These are phyloP conservation scores for Melitaea athalia DNA, from an alignment of 2,888 invertebrate genomes.

Conservation along the genomic window DNA sequence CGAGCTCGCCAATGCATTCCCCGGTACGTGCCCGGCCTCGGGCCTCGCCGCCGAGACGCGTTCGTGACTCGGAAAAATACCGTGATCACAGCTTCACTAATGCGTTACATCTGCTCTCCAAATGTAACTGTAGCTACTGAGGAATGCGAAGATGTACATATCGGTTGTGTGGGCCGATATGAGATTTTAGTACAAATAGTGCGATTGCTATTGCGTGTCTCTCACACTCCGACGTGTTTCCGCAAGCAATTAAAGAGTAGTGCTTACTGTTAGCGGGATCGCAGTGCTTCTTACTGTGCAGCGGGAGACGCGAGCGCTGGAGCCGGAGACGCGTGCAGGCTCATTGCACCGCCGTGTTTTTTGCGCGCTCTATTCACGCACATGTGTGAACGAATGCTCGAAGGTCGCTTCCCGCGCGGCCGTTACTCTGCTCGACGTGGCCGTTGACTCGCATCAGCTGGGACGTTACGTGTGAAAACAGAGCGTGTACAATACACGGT, in stretches of 20 bases:
- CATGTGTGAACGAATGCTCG: constrained; percentile 19
- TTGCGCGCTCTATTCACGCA: constrained; percentile 13
- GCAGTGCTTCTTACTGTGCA: neutral
- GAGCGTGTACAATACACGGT: neutral
- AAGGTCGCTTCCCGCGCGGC: constrained; percentile 21
- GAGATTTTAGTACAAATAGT: constrained; percentile 21
- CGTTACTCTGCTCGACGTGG: constrained; percentile 13
- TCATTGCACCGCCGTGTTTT: neutral
- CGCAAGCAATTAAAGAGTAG: constrained; percentile 6
- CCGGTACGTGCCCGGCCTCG: constrained; percentile 85
- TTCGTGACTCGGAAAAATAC: constrained; percentile 6
- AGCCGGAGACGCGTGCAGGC: constrained; percentile 3
- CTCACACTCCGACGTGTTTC: constrained; percentile 11
- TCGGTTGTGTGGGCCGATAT: constrained; percentile 19
- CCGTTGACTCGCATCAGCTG: constrained; percentile 15
- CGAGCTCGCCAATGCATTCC: constrained; percentile 87
- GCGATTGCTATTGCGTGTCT: constrained; percentile 34
- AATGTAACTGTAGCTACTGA: constrained; percentile 54
- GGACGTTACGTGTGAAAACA: neutral
- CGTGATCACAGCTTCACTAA: constrained; percentile 14
- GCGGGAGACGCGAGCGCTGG: neutral
- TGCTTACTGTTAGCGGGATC: constrained; percentile 12
- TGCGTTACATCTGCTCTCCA: constrained; percentile 55
- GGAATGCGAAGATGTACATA: constrained; percentile 33
- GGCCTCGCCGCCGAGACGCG: neutral